A percentile compares a stretch with the other conserved stretches of the same genome.
Conservation (phyloP, 2,113 vertebrate species). For the Cinclus cinclus region DNA sequence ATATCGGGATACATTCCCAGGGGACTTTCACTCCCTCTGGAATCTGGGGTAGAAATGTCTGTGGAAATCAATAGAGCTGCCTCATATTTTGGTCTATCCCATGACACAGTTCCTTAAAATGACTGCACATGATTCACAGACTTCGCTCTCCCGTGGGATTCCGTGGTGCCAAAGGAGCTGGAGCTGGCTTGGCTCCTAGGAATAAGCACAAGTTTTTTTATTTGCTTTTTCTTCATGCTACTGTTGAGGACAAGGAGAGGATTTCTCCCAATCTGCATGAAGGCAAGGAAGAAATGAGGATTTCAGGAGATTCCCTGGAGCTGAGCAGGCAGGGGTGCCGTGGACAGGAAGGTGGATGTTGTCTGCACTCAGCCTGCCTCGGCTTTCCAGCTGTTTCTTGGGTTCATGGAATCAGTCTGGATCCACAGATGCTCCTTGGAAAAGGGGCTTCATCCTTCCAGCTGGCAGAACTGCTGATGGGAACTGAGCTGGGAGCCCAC, state of each 20-base stretch:
- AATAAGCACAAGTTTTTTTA: neutral
- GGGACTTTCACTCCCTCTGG: neutral
- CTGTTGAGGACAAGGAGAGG: neutral
- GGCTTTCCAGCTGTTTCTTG: neutral
- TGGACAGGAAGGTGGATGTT: accelerated
- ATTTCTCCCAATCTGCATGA: neutral
- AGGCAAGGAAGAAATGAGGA: neutral
- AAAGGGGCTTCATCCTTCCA: neutral
- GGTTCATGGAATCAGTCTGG: neutral
- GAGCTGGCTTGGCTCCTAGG: neutral
- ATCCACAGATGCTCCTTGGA: neutral
- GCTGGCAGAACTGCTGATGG: neutral
- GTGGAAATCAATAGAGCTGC: neutral
- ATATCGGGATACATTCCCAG: neutral
- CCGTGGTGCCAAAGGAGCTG: conserved; percentile 9
- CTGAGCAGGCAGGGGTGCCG: neutral
- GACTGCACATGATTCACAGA: neutral
- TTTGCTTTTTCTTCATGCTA: neutral
- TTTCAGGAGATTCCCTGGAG: neutral
- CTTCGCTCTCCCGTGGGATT: neutral
- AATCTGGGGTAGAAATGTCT: neutral
- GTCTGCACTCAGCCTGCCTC: neutral
- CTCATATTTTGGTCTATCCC: neutral
- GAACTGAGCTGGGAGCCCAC: neutral
- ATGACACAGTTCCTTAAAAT: neutral